Evolutionary conservation across 35 echinoderm and acorn worm species (phyloP), one percentile per base, ranked within the genome.

Genomic region (Lytechinus pictus): DNA sequence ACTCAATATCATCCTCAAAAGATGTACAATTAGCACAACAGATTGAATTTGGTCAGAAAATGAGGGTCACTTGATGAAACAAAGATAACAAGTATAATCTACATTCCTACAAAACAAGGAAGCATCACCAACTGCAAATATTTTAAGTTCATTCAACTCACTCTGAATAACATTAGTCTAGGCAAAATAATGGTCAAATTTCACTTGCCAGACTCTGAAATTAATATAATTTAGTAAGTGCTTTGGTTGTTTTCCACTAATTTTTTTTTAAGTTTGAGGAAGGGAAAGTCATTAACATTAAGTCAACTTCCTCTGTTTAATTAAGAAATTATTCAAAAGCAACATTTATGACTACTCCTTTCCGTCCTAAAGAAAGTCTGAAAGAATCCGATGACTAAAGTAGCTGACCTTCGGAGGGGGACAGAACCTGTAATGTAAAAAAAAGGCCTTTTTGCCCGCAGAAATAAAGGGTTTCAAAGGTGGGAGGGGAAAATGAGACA

Each of bases 301-400:
- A 16, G 24, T 79, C 21, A 24, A 79, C 66, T 8, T 79, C 66
- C 66, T 79, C 66, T n/a, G 66, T 19, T 79, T 79, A 4, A 79
- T 16, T 12, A 10, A 60, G 16, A 60, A 60, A 10, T 60, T 60
- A 79, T 79, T 79, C 16, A 79, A 79, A 79, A n/a, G 16, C 7
- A 27, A 94, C 54, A 61, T 57, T 57, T 55, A 94, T 52, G 52
- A 94, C 56, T 11, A 27, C 54, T 29, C 54, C 28, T 9, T 52
- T 52, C 10, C 4, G 57, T 55, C 54, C 54, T 6, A 91, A 27
- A 61, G 57, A 94, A 94, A 94, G 92, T 57, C 54, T 55, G 57
- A 94, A 28, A 94, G 92, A 94, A 55, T 55, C 54, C 54, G 92
- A 94, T 57, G 92, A 55, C 9, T 11, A 55, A 57, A 7, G 54